Conservation (phyloP, 2,888 invertebrate species). For the Amaurobius ferox region DNA sequence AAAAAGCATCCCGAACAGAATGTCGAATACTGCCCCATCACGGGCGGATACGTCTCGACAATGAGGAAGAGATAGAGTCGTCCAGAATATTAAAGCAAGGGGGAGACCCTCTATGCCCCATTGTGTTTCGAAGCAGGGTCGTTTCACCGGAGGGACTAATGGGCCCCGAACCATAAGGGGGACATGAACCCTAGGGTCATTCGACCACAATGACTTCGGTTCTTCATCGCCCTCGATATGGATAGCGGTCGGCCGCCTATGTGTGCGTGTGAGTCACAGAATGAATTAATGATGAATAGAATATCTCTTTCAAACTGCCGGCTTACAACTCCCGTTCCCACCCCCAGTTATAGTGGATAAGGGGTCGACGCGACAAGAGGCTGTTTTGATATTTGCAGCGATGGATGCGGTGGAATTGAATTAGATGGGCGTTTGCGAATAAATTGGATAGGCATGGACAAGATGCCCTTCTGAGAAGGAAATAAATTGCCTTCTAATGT, state of each 20-base stretch:
- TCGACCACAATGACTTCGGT: conserved; percentile 67
- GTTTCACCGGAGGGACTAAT: conserved; percentile 69
- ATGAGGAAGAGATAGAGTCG: conserved; percentile 60
- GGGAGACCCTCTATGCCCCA: conserved; percentile 38
- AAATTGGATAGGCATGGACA: background rate
- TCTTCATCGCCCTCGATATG: conserved; percentile 56
- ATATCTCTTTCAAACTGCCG: conserved; percentile 71
- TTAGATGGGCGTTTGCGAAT: conserved; percentile 4
- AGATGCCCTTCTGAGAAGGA: background rate
- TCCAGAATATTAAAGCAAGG: conserved; percentile 59
- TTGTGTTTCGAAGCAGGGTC: conserved; percentile 48
- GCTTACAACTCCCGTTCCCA: conserved; percentile 30
- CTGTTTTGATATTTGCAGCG: conserved; percentile 20
- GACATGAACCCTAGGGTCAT: conserved; percentile 42
- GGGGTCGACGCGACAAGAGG: background rate
- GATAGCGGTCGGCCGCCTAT: conserved; percentile 55
- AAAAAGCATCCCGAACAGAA: conserved; percentile 43
- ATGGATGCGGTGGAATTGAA: background rate
- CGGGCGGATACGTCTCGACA: conserved; percentile 45
- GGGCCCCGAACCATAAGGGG: conserved; percentile 46
- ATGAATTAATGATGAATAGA: conserved; percentile 73
- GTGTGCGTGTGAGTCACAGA: conserved; percentile 42
- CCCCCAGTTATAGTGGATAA: background rate
- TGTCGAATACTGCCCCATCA: conserved; percentile 11
- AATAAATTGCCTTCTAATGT: no score